Evolutionary conservation across 2,113 vertebrate species (phyloP).

Genomic region (Parus major): DNA sequence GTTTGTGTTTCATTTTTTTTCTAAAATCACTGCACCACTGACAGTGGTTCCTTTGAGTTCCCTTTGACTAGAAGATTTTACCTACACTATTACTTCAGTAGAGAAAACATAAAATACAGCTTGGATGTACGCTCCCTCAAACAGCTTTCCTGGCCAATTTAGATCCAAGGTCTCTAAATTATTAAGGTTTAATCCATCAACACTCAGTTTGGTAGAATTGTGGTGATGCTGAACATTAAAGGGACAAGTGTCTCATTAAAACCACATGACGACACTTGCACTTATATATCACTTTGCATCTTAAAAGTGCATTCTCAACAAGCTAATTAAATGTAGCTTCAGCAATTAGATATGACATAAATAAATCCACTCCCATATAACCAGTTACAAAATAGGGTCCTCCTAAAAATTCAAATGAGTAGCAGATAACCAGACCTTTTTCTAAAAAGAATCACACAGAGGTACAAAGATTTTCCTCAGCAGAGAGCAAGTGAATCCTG

Average conservation of each 20-base stretch:
- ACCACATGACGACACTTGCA: slow-evolving; percentile 34
- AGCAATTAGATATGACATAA: slow-evolving; percentile 44
- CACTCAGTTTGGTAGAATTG: not conserved
- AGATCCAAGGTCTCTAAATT: not conserved
- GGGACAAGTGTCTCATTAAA: slow-evolving; percentile 12
- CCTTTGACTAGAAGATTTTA: not conserved
- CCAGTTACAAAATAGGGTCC: slow-evolving; percentile 15
- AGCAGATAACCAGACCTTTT: not conserved
- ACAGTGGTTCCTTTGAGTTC: not conserved
- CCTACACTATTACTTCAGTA: not conserved
- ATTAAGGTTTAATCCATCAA: not conserved
- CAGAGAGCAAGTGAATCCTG: not conserved
- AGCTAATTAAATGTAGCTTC: slow-evolving; percentile 48
- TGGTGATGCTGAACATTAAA: slow-evolving; percentile 1
- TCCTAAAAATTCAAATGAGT: slow-evolving; percentile 32
- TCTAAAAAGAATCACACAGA: not conserved
- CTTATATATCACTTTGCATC: not conserved
- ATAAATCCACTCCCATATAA: slow-evolving; percentile 46
- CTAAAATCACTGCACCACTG: not conserved
- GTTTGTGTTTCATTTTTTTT: not conserved
- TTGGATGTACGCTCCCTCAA: accelerated
- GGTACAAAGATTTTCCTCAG: not conserved
- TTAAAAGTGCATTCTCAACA: slow-evolving; percentile 36
- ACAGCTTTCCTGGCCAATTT: not conserved
- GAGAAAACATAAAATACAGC: not conserved